Percentiles rank a stretch among this genome's conserved stretches.
Conservation (phyloP, 2,888 invertebrate genomes). For the Adela reaumurella region DNA sequence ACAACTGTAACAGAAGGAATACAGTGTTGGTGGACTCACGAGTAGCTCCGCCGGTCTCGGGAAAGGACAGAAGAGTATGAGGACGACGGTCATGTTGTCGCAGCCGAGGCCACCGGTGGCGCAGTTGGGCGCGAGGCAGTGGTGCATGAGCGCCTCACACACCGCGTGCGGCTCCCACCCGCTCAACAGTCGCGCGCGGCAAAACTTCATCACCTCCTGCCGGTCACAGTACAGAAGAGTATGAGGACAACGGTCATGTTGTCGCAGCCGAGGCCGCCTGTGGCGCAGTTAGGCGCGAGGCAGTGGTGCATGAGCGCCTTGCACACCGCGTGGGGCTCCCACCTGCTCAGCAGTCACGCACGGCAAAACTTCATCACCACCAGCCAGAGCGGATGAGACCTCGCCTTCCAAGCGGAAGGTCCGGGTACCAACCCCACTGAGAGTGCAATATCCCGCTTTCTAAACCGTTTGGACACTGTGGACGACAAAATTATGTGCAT, state of each 20-base stretch:
- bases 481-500: too few relatives aligned
- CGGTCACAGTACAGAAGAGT: too few relatives aligned
- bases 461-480: too few relatives aligned
- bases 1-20: too few relatives aligned
- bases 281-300: conserved; percentile 94
- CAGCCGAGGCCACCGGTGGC: conserved; percentile 96
- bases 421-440: too few relatives aligned
- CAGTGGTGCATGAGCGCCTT: conserved; percentile 94
- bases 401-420: too few relatives aligned
- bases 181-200: conserved; percentile 75
- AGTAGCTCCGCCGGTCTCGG: conserved; percentile 17
- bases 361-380: conserved; percentile 92
- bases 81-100: conserved; percentile 97
- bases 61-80: conserved; percentile 69
- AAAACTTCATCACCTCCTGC: conserved; percentile 85
- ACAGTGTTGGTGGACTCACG: conserved; percentile 9
- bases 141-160: conserved; percentile 92
- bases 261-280: conserved; percentile 96
- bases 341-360: conserved; percentile 71
- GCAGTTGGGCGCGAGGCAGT: conserved; percentile 95
- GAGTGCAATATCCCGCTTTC: too few relatives aligned
- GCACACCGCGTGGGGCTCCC: conserved; percentile 93
- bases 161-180: conserved; percentile 90
- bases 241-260: conserved; percentile 97
- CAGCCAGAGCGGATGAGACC: too few relatives aligned